Evolutionary conservation across 2,113 vertebrate species (phyloP).

Genomic region (Anser brachyrhynchus): DNA sequence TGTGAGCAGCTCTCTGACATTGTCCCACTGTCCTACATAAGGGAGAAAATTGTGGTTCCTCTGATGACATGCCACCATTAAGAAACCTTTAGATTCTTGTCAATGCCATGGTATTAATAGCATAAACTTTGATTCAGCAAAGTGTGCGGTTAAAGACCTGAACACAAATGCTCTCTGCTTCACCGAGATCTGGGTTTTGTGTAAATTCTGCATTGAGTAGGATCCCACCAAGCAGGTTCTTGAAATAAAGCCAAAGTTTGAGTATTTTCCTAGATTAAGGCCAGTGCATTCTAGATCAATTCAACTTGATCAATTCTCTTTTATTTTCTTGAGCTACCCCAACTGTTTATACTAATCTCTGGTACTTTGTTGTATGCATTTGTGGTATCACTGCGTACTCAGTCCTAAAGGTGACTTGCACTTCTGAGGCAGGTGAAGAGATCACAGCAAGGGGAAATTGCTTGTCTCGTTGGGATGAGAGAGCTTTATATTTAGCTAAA

Average conservation of each 20-base stretch:
- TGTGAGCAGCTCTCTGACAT: neutral
- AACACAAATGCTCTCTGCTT: fast-evolving
- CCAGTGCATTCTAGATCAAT: neutral
- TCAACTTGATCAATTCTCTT: neutral
- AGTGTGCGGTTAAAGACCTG: neutral
- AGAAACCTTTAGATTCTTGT: neutral
- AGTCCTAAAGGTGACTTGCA: neutral
- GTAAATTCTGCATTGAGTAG: neutral
- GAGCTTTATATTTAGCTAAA: neutral
- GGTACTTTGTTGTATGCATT: neutral
- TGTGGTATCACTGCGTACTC: neutral
- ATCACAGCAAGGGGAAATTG: neutral
- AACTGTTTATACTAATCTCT: neutral
- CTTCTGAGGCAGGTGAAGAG: neutral
- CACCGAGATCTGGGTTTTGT: neutral
- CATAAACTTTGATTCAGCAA: neutral
- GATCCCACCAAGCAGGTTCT: neutral
- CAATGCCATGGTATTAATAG: neutral
- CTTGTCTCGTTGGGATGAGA: neutral
- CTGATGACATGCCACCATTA: neutral
- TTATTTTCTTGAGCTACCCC: neutral
- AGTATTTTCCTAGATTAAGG: neutral
- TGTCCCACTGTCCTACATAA: neutral
- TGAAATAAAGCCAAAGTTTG: neutral
- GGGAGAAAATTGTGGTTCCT: neutral